phyloP scores from a whole-genome alignment of 2,797 vertebrate species.

The Chelonia mydas region DNA sequence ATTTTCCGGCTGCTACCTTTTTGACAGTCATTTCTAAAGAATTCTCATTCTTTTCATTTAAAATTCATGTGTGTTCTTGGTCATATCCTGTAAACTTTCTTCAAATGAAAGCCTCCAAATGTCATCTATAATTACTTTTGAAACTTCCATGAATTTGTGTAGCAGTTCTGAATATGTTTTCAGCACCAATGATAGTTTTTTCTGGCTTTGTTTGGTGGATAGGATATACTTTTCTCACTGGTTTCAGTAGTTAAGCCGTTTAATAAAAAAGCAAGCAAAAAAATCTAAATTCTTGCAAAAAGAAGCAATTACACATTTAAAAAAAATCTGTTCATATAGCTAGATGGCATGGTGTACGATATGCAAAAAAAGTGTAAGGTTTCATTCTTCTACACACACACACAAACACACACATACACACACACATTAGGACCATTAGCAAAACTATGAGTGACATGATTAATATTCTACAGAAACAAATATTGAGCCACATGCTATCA shows the following conservation, averaged over 20 bases:
- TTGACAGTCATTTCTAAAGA: constrained; percentile 60
- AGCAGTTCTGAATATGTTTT: background rate
- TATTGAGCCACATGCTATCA: background rate
- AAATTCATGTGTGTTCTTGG: constrained; percentile 75
- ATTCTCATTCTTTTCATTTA: constrained; percentile 74
- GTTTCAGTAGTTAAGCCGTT: background rate
- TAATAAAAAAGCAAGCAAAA: background rate
- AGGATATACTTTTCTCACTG: background rate
- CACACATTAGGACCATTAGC: background rate
- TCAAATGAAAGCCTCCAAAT: constrained; percentile 64
- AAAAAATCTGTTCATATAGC: background rate
- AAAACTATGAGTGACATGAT: background rate
- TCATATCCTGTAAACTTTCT: constrained; percentile 68
- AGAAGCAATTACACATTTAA: background rate
- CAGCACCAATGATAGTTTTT: background rate
- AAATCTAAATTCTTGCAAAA: background rate
- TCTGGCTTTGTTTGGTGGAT: background rate
- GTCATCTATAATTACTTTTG: constrained; percentile 69
- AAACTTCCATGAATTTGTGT: constrained; percentile 46
- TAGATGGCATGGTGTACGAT: background rate
- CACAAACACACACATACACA: background rate
- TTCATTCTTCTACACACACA: background rate
- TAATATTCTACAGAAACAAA: background rate
- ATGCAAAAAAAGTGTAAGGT: background rate
- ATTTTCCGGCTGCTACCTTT: constrained; percentile 41